phyloP scores from a whole-genome alignment of 2,797 vertebrate species.

The Anabacerthia variegaticeps region DNA sequence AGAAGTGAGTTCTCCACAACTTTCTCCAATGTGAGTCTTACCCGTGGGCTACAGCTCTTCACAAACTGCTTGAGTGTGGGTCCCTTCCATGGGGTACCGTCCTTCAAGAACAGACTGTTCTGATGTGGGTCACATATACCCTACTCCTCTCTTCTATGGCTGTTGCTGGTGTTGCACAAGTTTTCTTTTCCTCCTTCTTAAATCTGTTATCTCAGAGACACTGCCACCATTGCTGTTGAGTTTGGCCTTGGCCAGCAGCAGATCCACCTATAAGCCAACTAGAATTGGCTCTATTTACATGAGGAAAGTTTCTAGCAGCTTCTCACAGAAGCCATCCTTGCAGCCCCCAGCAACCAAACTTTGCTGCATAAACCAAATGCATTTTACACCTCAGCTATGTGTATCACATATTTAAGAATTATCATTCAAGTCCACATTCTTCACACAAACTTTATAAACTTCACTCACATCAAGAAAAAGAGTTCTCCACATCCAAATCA shows the following conservation, averaged over 20 bases:
- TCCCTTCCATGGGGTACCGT: not conserved
- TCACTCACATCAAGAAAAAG: not conserved
- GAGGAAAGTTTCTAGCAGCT: not conserved
- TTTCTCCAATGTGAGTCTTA: not conserved
- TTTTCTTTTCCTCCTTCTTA: not conserved
- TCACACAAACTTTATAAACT: not conserved
- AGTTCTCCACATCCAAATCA: not conserved
- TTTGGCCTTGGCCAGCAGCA: fast-evolving
- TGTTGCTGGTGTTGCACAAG: not conserved
- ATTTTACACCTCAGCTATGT: not conserved
- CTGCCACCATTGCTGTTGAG: fast-evolving
- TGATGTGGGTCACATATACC: not conserved
- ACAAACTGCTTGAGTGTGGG: not conserved
- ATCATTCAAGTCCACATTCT: not conserved
- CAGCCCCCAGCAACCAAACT: not conserved
- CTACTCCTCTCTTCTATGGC: not conserved
- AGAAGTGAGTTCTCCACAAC: not conserved
- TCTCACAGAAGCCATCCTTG: not conserved
- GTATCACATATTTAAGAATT: not conserved
- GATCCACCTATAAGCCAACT: not conserved
- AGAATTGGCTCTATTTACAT: not conserved
- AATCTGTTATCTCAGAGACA: not conserved
- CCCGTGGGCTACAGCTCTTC: not conserved
- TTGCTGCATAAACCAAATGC: not conserved
- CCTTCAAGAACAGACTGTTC: not conserved